Evolutionary conservation across 2,888 invertebrate species (phyloP).

Genomic region (Griposia aprilina): DNA sequence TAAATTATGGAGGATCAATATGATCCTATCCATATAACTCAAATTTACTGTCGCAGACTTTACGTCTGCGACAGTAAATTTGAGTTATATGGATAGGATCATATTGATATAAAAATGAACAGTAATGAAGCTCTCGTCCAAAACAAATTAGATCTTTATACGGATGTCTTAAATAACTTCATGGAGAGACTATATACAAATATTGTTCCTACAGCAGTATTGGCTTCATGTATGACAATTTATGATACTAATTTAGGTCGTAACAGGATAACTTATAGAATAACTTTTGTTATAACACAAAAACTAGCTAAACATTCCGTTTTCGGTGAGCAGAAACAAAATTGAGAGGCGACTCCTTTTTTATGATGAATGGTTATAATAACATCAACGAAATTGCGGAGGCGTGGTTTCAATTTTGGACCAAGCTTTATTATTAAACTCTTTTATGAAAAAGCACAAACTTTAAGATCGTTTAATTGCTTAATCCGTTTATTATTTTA

Average conservation of each 20-base stretch:
- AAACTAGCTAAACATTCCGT: slow-evolving; percentile 53
- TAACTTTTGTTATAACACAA: slow-evolving; percentile 34
- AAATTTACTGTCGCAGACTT: too few species aligned
- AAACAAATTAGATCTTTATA: slow-evolving; percentile 29
- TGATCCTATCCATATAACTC: too few species aligned
- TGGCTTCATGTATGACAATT: slow-evolving; percentile 54
- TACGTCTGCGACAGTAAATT: slow-evolving; percentile 50
- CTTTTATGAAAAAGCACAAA: slow-evolving; percentile 34
- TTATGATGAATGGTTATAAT: slow-evolving; percentile 65
- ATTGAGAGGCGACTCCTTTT: slow-evolving; percentile 59
- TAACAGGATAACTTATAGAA: slow-evolving; percentile 43
- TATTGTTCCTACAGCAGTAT: slow-evolving; percentile 28
- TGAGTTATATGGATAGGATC: slow-evolving; percentile 28
- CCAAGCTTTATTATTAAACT: slow-evolving; percentile 35
- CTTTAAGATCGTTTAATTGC: slow-evolving; percentile 31
- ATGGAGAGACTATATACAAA: slow-evolving; percentile 1
- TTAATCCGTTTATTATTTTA: slow-evolving; percentile 10
- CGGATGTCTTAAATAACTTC: slow-evolving; percentile 9
- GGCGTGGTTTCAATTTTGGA: slow-evolving; percentile 62
- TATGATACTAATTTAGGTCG: slow-evolving; percentile 51
- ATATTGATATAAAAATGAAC: slow-evolving; percentile 23
- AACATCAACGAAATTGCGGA: slow-evolving; percentile 60
- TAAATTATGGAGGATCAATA: slow-evolving; percentile 46
- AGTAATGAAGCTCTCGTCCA: slow-evolving; percentile 7
- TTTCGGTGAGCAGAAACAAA: slow-evolving; percentile 53